Conservation (phyloP, 2,797 vertebrate species). For the Iguana delicatissima region DNA sequence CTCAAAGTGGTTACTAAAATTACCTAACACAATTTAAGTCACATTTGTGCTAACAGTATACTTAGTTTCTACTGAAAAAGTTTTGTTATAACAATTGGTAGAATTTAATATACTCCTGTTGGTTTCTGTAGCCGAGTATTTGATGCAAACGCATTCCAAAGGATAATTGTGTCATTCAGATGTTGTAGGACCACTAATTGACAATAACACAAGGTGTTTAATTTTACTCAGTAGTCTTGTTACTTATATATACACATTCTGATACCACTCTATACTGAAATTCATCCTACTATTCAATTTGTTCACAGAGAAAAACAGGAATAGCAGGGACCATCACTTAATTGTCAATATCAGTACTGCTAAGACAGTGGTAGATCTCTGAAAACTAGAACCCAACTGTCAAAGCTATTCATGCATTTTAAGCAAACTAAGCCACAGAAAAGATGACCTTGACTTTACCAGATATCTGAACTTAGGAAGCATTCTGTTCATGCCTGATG, state of each 20-base stretch:
- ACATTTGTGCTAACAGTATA: not conserved
- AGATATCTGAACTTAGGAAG: not conserved
- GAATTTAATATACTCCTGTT: not conserved
- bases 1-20: not conserved
- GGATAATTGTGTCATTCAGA: not conserved
- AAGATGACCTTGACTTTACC: conserved; percentile 33
- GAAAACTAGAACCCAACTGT: not conserved
- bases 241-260: not conserved
- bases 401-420: fast-evolving
- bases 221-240: conserved; percentile 1
- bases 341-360: not conserved
- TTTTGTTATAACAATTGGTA: not conserved
- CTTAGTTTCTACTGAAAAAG: not conserved
- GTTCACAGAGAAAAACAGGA: conserved; percentile 22
- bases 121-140: not conserved
- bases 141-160: not conserved
- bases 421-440: not conserved
- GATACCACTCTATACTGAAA: not conserved
- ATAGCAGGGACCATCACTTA: not conserved
- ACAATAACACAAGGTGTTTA: not conserved
- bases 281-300: not conserved
- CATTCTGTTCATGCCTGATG: conserved; percentile 1
- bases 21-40: not conserved
- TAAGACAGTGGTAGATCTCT: fast-evolving
- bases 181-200: not conserved